Conservation (phyloP, 2,113 vertebrate species). For the Pelusios castaneus region DNA sequence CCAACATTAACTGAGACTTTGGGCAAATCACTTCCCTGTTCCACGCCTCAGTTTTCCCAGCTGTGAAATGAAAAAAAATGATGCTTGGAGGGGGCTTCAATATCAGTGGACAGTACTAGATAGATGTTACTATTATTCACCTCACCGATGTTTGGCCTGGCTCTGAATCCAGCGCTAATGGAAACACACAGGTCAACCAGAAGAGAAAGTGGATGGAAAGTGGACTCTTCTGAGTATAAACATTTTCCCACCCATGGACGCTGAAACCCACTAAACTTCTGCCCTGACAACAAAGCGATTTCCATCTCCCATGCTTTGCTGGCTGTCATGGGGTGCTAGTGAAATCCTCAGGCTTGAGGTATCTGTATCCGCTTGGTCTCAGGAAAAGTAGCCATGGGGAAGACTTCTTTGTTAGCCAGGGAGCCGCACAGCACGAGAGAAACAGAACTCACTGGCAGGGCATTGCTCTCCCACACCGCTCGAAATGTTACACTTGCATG, state of each 20-base stretch:
- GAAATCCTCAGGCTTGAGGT: background rate
- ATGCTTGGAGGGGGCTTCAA: fast-evolving
- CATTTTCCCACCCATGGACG: background rate
- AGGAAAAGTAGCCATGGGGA: background rate
- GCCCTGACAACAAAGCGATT: background rate
- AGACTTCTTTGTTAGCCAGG: too few relatives aligned
- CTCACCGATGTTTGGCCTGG: background rate
- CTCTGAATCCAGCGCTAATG: background rate
- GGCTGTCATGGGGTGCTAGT: background rate
- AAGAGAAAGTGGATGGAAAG: background rate
- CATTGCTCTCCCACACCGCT: background rate
- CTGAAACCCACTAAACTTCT: background rate
- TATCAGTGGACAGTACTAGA: fast-evolving
- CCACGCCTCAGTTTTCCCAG: background rate
- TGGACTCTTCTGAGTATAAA: background rate
- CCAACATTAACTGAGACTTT: background rate
- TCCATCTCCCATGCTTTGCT: background rate
- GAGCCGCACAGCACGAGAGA: background rate
- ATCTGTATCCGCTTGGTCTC: background rate
- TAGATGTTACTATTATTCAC: fast-evolving
- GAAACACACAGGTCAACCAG: fast-evolving
- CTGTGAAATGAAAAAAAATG: fast-evolving
- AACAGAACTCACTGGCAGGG: background rate
- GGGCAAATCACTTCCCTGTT: background rate
- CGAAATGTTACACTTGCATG: background rate